These are phyloP conservation scores for Phalacrocorax pelagicus DNA, from an alignment of 2,113 vertebrate genomes.

Conservation along the genomic window DNA sequence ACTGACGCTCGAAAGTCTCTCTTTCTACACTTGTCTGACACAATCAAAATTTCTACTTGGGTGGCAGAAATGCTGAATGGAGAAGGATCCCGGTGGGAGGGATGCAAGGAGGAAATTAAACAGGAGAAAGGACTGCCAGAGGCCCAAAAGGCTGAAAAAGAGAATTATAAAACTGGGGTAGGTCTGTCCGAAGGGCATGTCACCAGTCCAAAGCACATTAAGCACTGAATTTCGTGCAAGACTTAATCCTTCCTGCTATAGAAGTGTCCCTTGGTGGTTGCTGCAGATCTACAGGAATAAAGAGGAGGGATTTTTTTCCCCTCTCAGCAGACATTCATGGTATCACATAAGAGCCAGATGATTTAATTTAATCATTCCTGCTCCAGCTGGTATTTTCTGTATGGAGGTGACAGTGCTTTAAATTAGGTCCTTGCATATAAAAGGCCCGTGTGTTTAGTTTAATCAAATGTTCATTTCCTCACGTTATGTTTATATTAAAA, in stretches of 20 bases:
- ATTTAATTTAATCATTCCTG: slow-evolving; percentile 63
- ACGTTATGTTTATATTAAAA: slow-evolving; percentile 27
- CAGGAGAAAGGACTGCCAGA: slow-evolving; percentile 54
- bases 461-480: slow-evolving; percentile 64
- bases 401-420: slow-evolving; percentile 56
- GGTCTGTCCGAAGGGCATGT: slow-evolving; percentile 62
- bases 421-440: slow-evolving; percentile 52
- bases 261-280: slow-evolving; percentile 38
- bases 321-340: slow-evolving; percentile 46
- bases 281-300: slow-evolving; percentile 46
- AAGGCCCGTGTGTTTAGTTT: slow-evolving; percentile 47
- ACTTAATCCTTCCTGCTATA: slow-evolving; percentile 56
- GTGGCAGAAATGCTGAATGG: slow-evolving; percentile 62
- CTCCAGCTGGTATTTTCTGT: slow-evolving; percentile 52
- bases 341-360: slow-evolving; percentile 55
- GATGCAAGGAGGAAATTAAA: slow-evolving; percentile 61
- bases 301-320: neutral
- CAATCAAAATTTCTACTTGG: slow-evolving; percentile 58
- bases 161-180: slow-evolving; percentile 62
- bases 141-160: slow-evolving; percentile 44
- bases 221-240: slow-evolving; percentile 42
- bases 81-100: slow-evolving; percentile 49
- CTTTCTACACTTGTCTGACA: slow-evolving; percentile 49
- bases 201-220: slow-evolving; percentile 65
- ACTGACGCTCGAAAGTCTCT: neutral